These are phyloP conservation scores for Semicossyphus pulcher DNA, from an alignment of 2,113 vertebrate species.

Conservation along the genomic window DNA sequence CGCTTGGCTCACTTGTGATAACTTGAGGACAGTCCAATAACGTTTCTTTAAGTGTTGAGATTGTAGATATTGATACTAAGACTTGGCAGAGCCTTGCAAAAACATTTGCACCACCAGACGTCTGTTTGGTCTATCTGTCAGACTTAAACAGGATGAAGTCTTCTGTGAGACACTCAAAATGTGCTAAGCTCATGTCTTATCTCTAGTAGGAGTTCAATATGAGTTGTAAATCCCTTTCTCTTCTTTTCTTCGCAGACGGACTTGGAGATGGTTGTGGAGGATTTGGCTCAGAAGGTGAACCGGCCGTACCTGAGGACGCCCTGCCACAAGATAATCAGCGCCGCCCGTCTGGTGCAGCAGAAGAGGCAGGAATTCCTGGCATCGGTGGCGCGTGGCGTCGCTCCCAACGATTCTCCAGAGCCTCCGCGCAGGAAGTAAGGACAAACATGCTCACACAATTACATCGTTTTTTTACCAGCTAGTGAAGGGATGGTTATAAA, in stretches of 20 bases:
- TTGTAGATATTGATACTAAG: too few species aligned
- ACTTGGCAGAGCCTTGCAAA: too few species aligned
- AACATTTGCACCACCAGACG: too few species aligned
- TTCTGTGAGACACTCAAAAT: too few species aligned
- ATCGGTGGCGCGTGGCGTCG: slow-evolving; percentile 95
- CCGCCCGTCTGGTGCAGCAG: slow-evolving; percentile 96
- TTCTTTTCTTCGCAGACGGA: slow-evolving; percentile 86
- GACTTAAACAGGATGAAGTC: too few species aligned
- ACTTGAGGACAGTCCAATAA: too few species aligned
- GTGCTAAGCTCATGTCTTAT: slow-evolving; percentile 10
- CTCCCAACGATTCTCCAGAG: slow-evolving; percentile 97
- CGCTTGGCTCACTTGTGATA: too few species aligned
- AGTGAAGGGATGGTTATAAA: not conserved
- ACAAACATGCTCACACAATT: not conserved
- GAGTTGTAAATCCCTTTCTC: not conserved
- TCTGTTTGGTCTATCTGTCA: too few species aligned
- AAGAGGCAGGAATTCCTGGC: slow-evolving; percentile 98
- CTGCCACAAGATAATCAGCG: slow-evolving; percentile 97
- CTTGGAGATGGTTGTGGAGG: slow-evolving; percentile 98
- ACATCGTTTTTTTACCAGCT: not conserved
- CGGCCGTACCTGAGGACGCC: slow-evolving; percentile 98
- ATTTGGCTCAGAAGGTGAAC: slow-evolving; percentile 99
- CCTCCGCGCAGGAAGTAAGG: slow-evolving; percentile 92
- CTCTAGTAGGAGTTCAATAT: not conserved
- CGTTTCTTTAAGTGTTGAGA: too few species aligned